Percentiles rank a stretch among this genome's conserved stretches.
Conservation (phyloP, 2,888 invertebrate genomes). For the Sarcophaga rosellei region DNA sequence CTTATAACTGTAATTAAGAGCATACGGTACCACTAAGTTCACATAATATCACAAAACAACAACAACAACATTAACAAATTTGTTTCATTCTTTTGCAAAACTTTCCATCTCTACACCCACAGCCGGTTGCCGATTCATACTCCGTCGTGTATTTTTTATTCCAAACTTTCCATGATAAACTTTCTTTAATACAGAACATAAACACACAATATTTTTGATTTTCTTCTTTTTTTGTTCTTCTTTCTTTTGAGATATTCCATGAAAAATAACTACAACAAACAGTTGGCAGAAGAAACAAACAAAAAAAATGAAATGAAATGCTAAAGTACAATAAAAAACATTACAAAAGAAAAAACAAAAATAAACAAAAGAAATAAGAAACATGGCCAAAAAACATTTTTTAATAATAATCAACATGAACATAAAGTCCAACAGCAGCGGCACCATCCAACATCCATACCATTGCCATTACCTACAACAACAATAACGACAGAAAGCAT, state of each 20-base stretch:
- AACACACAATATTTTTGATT: conserved; percentile 52
- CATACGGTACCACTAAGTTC: conserved; percentile 64
- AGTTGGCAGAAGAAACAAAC: not conserved
- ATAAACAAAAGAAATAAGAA: not conserved
- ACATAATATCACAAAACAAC: conserved; percentile 50
- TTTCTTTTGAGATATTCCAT: not conserved
- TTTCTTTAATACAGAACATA: conserved; percentile 45
- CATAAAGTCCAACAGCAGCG: conserved; percentile 37
- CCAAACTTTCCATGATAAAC: conserved; percentile 29
- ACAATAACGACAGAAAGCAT: not conserved
- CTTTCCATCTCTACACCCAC: conserved; percentile 2
- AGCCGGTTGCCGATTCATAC: conserved; percentile 1
- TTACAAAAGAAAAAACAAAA: not conserved
- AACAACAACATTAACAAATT: conserved; percentile 15
- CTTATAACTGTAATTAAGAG: conserved; percentile 68
- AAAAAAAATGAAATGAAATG: conserved; percentile 22
- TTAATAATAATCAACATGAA: conserved; percentile 48
- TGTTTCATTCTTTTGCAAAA: conserved; percentile 11
- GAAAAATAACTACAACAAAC: conserved; percentile 6
- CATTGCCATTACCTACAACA: conserved; percentile 2
- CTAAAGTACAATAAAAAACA: conserved; percentile 10
- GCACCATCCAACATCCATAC: not conserved
- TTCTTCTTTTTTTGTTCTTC: not conserved
- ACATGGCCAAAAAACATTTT: conserved; percentile 30
- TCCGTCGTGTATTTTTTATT: not conserved